Evolutionary conservation across 1,140 invertebrate species (phyloP), one percentile per base, ranked within the genome.

Genomic region (Dryas iulia): DNA sequence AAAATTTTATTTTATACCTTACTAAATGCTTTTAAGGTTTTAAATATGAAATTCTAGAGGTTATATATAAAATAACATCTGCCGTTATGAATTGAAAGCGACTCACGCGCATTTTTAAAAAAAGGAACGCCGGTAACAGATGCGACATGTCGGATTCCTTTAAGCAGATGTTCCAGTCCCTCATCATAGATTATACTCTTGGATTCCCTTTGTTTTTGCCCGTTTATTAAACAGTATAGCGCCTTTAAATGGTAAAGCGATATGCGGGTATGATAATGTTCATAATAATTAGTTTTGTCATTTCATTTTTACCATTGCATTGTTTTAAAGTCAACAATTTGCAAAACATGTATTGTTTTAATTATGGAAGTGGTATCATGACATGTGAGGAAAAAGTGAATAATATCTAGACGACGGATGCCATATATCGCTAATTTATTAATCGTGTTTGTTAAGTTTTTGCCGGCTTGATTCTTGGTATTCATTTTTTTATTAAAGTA

Each of bases 161-260:
- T 73, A 84, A 84, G 89, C 89, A 91, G 87, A 86, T 91, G 89
- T 88, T 89, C 83, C 83, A 82, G 80, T 82, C 86, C 84, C 87
- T 84, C 84, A 89, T 82, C 83, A 87, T 91, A 89, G 86, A 86
- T 87, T 87, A 88, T 81, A 78, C 73, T 84, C 63, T 76, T 74
- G 75, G 76, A 82, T 81, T 77, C 69, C 76, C 77, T 87, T 87
- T 87, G 81, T 85, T 89, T 89, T 89, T 84, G 73, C 82, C 66
- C 57, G 66, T 64, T 77, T 80, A 70, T 80, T 82, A 73, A 73
- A 81, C 75, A 84, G 83, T 88, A 84, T 84, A 77, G 82, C 59
- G 76, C 79, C 77, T 77, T 74, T 84, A 85, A 83, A 79, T 79
- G 81, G 73, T 76, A 75, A 78, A 57, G 67, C 71, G 77, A 83